Evolutionary conservation across 2,888 invertebrate genomes (phyloP).

Genomic region (Nipponacmea schrenckii): DNA sequence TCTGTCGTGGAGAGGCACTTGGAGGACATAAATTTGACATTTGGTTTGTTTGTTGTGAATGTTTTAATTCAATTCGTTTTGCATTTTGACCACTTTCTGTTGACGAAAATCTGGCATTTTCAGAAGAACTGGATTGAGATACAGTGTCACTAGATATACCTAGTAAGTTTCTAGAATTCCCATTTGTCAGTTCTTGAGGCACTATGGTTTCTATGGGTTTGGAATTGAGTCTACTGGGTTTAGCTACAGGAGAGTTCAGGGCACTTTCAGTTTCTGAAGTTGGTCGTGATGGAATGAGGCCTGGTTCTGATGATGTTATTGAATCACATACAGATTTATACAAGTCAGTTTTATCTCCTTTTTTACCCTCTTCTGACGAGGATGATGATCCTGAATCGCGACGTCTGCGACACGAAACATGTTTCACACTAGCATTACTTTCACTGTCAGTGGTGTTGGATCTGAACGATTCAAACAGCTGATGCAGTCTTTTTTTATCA

Average conservation of each 20-base stretch:
- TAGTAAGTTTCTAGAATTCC: neutral
- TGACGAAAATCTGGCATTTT: conserved; percentile 1
- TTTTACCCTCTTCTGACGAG: conserved; percentile 15
- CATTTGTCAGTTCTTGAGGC: conserved; percentile 7
- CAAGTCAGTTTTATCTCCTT: neutral
- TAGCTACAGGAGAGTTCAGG: conserved; percentile 5
- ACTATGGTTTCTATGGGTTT: neutral
- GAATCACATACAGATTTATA: conserved; percentile 1
- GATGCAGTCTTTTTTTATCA: conserved; percentile 48
- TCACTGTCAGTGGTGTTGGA: conserved; percentile 17
- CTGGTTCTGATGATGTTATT: neutral
- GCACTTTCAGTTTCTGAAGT: conserved; percentile 23
- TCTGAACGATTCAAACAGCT: conserved; percentile 43
- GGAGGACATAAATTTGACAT: conserved; percentile 1
- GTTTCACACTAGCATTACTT: conserved; percentile 17
- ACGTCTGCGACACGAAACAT: conserved; percentile 29
- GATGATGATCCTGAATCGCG: conserved; percentile 21
- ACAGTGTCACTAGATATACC: conserved; percentile 10
- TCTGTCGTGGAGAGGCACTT: neutral
- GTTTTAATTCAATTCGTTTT: neutral
- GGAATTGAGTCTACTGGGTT: neutral
- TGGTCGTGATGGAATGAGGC: neutral
- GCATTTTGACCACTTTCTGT: conserved; percentile 4
- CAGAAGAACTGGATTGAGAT: conserved; percentile 23
- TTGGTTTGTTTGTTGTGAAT: neutral